phyloP scores from a whole-genome alignment of 2,113 vertebrate species.

The Felis chaus region DNA sequence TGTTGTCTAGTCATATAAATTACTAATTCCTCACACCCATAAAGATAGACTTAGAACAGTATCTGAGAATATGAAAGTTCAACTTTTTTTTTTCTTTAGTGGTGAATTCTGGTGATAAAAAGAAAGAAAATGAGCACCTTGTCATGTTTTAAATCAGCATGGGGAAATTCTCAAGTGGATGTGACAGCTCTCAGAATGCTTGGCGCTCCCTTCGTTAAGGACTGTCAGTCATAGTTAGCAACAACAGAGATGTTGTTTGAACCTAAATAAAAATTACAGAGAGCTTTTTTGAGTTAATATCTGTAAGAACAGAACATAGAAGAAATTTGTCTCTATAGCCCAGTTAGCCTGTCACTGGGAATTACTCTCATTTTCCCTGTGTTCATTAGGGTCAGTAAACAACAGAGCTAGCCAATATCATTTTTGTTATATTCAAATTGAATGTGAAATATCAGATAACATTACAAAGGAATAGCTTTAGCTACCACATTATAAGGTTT shows the following conservation, averaged over 20 bases:
- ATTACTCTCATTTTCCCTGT: constrained; percentile 81
- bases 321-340: constrained; percentile 71
- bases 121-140: constrained; percentile 64
- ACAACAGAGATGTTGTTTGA: constrained; percentile 72
- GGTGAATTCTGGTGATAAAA: constrained; percentile 68
- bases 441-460: constrained; percentile 80
- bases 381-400: constrained; percentile 81
- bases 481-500: constrained; percentile 55
- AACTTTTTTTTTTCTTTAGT: constrained; percentile 38
- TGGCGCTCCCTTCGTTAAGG: constrained; percentile 55
- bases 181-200: constrained; percentile 67
- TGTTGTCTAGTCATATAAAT: neutral
- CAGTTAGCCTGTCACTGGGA: constrained; percentile 81
- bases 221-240: constrained; percentile 81
- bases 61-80: constrained; percentile 40
- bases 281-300: constrained; percentile 65
- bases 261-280: constrained; percentile 77
- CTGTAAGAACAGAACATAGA: constrained; percentile 72
- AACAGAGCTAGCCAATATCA: constrained; percentile 72
- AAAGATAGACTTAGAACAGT: neutral
- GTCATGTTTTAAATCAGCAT: constrained; percentile 70
- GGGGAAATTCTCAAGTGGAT: constrained; percentile 71
- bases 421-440: constrained; percentile 78
- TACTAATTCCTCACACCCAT: neutral
- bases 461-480: constrained; percentile 71